Evolutionary conservation across 1,140 invertebrate genomes (phyloP), one percentile per base, ranked within the genome.

Genomic region (Drosophila subpulchrella): DNA sequence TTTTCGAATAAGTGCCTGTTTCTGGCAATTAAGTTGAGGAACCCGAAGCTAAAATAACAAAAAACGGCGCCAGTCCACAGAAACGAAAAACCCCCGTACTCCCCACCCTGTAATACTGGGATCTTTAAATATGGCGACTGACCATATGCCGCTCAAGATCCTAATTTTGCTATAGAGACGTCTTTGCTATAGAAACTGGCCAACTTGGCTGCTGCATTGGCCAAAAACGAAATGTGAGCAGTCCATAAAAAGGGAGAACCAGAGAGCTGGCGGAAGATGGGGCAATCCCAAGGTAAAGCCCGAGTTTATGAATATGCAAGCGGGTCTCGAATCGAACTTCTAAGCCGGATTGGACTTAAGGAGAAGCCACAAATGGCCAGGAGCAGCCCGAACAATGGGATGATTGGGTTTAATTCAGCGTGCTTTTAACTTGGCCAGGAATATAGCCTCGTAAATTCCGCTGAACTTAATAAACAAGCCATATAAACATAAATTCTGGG

Each of bases 241-340:
- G 61, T 55, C 81, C 81, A 85, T 85, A 85, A 75, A 71, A 36
- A 63, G 60, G 47, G 13, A 30, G 36, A 36, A 42, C 60, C 13
- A 15, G 38, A 54, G 39, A 20, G 11, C 27, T 4, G 24, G 17
- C 27, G 12, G 2, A 2, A 17, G 32, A 12, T 30, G 30, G 42
- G 44, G 60, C 12, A 63, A 68, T 38, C 48, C 32, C 39, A 20
- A 48, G 65, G 41, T 42, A 36, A 48, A n/a, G 50, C 34, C 61
- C 34, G 46, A 60, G 20, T 77, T 84, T 85, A 85, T 85, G 82
- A 86, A 85, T 85, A 85, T 85, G 78, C 82, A 85, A 85, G 82
- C 70, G 42, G 58, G 44, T 62, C 55, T 71, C 58, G 70, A 30
- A 41, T 78, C 55, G 71, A 77, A 57, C 56, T 62, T 81, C 81